Base-by-base conservation (phyloP, 2,888 invertebrate species). In the Chloroclysta siterata region DNA sequence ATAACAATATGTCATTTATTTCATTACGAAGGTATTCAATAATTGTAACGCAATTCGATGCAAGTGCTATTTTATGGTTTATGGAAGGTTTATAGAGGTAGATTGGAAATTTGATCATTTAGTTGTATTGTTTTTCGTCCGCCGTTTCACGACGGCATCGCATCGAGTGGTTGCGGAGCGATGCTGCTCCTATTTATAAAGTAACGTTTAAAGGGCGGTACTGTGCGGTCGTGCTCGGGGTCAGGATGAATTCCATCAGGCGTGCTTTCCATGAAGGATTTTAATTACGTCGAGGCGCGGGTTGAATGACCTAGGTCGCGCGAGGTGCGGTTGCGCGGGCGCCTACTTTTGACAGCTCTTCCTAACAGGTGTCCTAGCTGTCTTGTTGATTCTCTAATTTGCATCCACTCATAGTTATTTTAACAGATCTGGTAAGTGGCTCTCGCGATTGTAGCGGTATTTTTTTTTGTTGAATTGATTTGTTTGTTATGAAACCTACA, bases 181-280 rank as follows among this genome's bases (percentile, higher is more conserved):
- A 72, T 72, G 75, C 72, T 84, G 85, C 84, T 85, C 84, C 83
- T 88, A 90, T 90, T 90, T 89, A 88, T 89, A 89, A 84, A 86
- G 84, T 83, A 84, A 84, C 84, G 83, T 82, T 84, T 85, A 86
- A 85, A 86, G 85, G 89, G 87, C 84, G 85, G 83, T 82, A 78
- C 80, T 71, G 83, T 76, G 83, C 85, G 82, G 85, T 87, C 90
- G 88, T 84, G 89, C 81, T 81, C 82, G 82, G 79, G 89, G 88
- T 88, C 89, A 88, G 85, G 84, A 87, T 84, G 89, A 86, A 90
- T 90, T 88, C 90, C 90, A 88, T 89, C 88, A 88, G 87, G 85
- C 89, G 82, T 81, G 84, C 87, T 88, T 88, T 88, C 90, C 89
- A 88, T 91, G 91, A 90, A 92, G 90, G 91, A 90, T 91, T 92